Base-by-base conservation (phyloP, 2,797 vertebrate species). In the Cryptoprocta ferox region DNA sequence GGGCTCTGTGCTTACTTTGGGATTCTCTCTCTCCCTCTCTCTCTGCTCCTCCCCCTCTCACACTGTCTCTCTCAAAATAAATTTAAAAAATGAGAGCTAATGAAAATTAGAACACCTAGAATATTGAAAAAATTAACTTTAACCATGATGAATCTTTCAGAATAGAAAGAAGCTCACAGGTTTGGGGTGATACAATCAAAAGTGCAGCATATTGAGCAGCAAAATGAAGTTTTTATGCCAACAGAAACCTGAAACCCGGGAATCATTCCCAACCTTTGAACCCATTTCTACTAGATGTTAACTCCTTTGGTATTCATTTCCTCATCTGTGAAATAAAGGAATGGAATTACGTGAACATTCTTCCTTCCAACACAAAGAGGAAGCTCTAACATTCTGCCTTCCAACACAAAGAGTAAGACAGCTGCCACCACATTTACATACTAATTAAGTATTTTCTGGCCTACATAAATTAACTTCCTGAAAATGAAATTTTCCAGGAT, bases 401-500 rank as follows among this genome's bases (percentile, higher is more conserved):
- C 14, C 73, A 87, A 75, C 39, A 81, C 79, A 87, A 94, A 85
- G 65, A 95, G 81, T 11, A 82, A 65, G 59, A 87, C 37, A 88
- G 61, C 59, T 71, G 84, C 45, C 24, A 92, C 37, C 48, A 83
- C 13, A 94, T 94, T 95, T 70, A 95, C 19, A 83, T 61, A 19
- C 35, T 71, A 89, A 97, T 73, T 37, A 75, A 87, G 19, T 73
- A 59, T 28, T 26, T 82, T 88, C 94, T 82, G 75, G 30, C 42
- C 91, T 91, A 59, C 32, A 92, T 81, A 83, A 93, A 70, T 39
- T 95, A 92, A 82, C 24, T 19, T 89, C 45, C 18, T 92, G 59
- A 89, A 90, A 83, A 79, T 95, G 32, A 97, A 88, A 87, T 83
- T 68, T 76, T 56, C 39, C 3, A 90, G 10, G 53, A 45, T 91